These are phyloP conservation scores for Heptranchias perlo DNA, from an alignment of 2,113 vertebrate genomes.

Conservation along the genomic window DNA sequence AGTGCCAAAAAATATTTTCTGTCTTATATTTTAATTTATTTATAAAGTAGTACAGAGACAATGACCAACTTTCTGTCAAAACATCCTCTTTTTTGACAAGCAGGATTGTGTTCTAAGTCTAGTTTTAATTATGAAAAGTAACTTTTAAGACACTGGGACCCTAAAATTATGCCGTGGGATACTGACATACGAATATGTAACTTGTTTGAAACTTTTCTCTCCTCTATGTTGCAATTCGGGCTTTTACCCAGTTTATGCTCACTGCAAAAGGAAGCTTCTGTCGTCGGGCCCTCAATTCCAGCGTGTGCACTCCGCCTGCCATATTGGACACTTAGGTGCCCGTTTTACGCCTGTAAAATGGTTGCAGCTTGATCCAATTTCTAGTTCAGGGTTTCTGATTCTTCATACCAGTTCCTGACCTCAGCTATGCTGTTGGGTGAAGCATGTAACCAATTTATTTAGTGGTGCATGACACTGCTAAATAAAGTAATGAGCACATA, in stretches of 20 bases:
- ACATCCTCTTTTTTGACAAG: no score
- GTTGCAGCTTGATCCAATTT: background rate
- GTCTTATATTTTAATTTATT: no score
- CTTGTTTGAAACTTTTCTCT: background rate
- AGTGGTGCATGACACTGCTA: background rate
- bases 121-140: no score
- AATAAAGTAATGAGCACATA: background rate
- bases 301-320: background rate
- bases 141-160: no score
- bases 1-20: no score
- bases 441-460: background rate
- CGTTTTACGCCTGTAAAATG: background rate
- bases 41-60: no score
- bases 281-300: background rate
- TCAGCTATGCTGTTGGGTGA: background rate
- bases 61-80: no score
- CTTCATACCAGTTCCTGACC: background rate
- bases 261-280: background rate
- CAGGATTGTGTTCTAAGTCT: no score
- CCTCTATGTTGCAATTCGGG: background rate
- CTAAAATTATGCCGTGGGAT: no score
- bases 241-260: background rate
- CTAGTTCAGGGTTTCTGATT: background rate
- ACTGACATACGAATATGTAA: background rate
- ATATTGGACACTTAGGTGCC: background rate